Percentiles rank a stretch among this genome's conserved stretches.
phyloP scores from a whole-genome alignment of 2,113 vertebrate genomes.

The Corynorhinus townsendii region DNA sequence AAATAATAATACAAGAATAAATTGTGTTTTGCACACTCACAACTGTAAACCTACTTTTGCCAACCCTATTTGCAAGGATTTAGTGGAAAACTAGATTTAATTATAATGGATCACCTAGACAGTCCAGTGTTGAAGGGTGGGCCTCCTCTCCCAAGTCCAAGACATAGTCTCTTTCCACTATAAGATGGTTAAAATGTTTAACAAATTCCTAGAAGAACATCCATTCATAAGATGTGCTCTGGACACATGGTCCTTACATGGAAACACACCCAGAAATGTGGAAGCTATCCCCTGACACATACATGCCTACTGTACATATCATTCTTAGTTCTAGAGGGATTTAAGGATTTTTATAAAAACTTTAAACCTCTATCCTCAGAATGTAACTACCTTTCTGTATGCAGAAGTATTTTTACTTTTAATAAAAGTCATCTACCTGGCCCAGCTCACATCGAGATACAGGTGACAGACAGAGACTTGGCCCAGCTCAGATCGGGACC shows the following conservation, averaged over 20 bases:
- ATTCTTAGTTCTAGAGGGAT: not conserved
- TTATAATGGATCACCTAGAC: not conserved
- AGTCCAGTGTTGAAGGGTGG: not conserved
- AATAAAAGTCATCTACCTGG: constrained; percentile 30
- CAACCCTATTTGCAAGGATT: not conserved
- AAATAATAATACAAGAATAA: not conserved
- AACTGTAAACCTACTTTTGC: not conserved
- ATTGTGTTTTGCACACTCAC: not conserved
- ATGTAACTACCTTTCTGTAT: not conserved
- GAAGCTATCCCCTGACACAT: not conserved
- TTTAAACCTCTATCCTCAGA: not conserved
- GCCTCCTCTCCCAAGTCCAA: not conserved
- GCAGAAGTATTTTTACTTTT: not conserved
- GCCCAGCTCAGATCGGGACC: no score
- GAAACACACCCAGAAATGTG: not conserved
- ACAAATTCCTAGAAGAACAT: not conserved
- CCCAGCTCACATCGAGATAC: no score
- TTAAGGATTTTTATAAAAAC: not conserved
- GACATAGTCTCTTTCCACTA: not conserved
- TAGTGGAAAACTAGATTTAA: not conserved
- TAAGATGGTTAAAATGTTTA: not conserved
- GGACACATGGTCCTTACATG: not conserved
- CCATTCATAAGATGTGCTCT: not conserved
- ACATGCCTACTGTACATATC: not conserved
- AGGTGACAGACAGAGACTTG: no score